Base-by-base conservation (phyloP, 2,888 invertebrate species). In the Marronus borbonicus region DNA sequence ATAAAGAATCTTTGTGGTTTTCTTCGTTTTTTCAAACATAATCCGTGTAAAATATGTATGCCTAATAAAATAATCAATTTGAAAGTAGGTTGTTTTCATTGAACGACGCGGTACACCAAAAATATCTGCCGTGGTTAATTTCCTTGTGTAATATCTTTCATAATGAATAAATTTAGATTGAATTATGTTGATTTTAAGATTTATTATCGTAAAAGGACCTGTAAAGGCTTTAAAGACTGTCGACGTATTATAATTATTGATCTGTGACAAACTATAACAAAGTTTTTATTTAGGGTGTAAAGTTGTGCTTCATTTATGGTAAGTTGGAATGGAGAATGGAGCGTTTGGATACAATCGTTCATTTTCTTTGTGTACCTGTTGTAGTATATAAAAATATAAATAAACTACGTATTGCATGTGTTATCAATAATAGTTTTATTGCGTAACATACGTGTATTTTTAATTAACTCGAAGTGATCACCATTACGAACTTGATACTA, bases 291-390 rank as follows among this genome's bases (percentile, higher is more conserved):
- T 44, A 44, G 44, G 44, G 65, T 36, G 39, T 17, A 39, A 36
- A 65, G n/a, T 65, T 36, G 8, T 64, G 44, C 44, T 12, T 8
- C 44, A 0, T 44, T 44, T 44, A 44, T 12, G 12, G 44, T 44
- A 8, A 44, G 44, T 44, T 44, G 44, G 44, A 44, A 17, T 52
- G 20, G 5, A 20, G 55, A 17, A 58, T 58, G 55, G 55, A 58
- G 55, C 17, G 55, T 17, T 17, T 58, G 55, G 44, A 20, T 49
- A n/a, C 12, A 44, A 14, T 49, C 72, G 55, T 60, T 74, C 44
- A 44, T 74, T 74, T 58, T 74, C 72, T 74, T 74, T 74, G 72
- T 74, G 72, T 74, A 74, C 60, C 72, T 60, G 72, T 74, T 44
- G 39, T 70, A 44, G 39, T 70, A 44, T 44, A 62, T 74, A 60